Percentiles rank a stretch among this genome's conserved stretches.
Evolutionary conservation across 2,113 vertebrate species (phyloP).

Genomic region (Rhombomys opimus): DNA sequence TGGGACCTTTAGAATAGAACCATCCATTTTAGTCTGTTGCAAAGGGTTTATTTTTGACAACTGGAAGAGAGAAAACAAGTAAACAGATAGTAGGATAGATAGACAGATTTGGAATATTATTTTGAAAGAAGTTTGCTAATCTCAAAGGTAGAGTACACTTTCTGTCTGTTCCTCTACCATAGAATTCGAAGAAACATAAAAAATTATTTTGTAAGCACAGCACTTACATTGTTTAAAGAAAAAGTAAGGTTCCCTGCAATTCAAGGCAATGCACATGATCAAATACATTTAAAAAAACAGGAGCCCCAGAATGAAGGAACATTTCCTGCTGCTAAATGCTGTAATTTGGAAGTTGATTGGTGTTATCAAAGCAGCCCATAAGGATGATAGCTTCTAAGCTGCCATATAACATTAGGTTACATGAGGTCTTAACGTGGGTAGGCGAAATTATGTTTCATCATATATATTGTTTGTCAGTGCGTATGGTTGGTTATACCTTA

Average conservation of each 20-base stretch:
- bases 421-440: neutral
- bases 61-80: neutral
- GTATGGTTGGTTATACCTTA: neutral
- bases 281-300: conserved; percentile 1
- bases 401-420: neutral
- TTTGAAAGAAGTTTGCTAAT: neutral
- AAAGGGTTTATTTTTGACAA: neutral
- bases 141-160: neutral
- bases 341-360: neutral
- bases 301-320: conserved; percentile 13
- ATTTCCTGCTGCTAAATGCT: neutral
- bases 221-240: neutral
- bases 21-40: neutral
- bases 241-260: neutral
- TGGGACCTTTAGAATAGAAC: neutral
- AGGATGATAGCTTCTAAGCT: neutral
- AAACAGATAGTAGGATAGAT: neutral
- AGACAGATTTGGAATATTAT: neutral
- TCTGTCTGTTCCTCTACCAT: neutral
- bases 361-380: neutral
- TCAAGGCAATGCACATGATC: conserved; percentile 29
- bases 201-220: neutral
- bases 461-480: neutral
- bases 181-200: neutral
- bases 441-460: neutral